These are phyloP conservation scores for Drosophila rellima DNA, from an alignment of 2,888 invertebrate species.

Conservation along the genomic window DNA sequence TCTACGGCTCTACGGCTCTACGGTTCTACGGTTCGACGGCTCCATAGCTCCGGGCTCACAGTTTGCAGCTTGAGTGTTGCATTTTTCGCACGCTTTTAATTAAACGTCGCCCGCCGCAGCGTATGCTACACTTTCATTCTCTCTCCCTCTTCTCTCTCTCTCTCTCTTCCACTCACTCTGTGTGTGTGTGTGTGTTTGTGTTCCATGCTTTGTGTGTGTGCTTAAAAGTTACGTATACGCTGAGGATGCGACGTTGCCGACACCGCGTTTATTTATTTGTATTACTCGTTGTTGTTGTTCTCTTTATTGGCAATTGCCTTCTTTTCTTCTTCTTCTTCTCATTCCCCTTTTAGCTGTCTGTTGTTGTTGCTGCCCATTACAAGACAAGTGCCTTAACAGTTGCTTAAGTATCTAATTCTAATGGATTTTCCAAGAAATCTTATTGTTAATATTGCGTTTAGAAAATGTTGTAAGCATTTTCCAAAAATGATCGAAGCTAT, in stretches of 20 bases:
- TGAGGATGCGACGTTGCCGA: neutral
- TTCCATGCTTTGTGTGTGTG: conserved; percentile 6
- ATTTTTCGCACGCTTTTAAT: conserved; percentile 77
- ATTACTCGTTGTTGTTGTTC: conserved; percentile 14
- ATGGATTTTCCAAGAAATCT: conserved; percentile 5
- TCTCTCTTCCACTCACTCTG: neutral
- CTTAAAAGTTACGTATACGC: conserved; percentile 22
- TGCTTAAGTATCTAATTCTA: conserved; percentile 29
- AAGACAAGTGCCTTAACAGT: conserved; percentile 30
- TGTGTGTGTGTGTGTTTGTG: neutral
- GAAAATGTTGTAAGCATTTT: neutral
- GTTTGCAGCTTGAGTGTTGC: conserved; percentile 61
- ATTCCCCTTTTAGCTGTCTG: neutral
- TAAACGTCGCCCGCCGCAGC: conserved; percentile 58
- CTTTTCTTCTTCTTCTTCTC: neutral
- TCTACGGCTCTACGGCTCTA: neutral
- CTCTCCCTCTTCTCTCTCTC: neutral
- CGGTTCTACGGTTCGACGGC: neutral
- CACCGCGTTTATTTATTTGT: conserved; percentile 44
- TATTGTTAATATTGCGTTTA: neutral
- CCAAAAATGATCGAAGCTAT: too few species aligned
- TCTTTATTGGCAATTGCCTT: conserved; percentile 9
- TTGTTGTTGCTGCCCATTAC: conserved; percentile 3
- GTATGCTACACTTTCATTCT: conserved; percentile 41
- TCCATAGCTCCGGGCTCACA: conserved; percentile 25